These are phyloP conservation scores for Folsomia candida DNA, from an alignment of 2,888 invertebrate species.

Conservation along the genomic window DNA sequence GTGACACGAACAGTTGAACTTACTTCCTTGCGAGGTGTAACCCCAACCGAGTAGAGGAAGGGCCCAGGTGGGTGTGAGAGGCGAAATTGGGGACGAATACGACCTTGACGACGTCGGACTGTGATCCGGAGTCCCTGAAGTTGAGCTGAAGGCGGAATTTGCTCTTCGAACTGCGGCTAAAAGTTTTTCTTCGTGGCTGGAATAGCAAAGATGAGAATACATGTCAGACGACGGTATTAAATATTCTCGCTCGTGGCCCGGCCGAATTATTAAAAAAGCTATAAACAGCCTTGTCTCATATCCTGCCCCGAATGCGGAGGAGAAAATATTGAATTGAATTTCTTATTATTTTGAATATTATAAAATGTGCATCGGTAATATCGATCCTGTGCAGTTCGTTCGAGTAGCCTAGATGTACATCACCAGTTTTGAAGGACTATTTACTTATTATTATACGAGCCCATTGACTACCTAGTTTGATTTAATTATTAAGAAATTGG, in stretches of 20 bases:
- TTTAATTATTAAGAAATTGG: background rate
- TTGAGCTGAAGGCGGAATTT: conserved; percentile 51
- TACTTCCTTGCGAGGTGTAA: conserved; percentile 50
- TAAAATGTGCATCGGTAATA: background rate
- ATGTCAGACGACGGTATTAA: no score
- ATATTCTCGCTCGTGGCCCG: no score
- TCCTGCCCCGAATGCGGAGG: no score
- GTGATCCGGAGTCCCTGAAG: conserved; percentile 51
- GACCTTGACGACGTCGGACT: conserved; percentile 51
- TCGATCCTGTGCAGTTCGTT: background rate
- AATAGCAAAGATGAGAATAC: conserved; percentile 27
- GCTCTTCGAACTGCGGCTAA: conserved; percentile 50
- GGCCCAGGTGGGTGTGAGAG: conserved; percentile 51
- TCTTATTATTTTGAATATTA: no score
- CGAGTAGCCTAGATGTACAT: background rate
- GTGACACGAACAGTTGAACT: conserved; percentile 28
- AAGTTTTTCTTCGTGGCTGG: conserved; percentile 51
- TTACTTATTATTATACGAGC: no score
- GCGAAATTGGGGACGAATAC: conserved; percentile 51
- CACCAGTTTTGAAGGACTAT: background rate
- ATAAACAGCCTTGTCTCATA: no score
- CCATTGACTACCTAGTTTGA: background rate
- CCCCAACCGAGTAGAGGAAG: conserved; percentile 51
- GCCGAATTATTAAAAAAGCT: no score
- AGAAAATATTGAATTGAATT: no score